Evolutionary conservation across 2,888 invertebrate genomes (phyloP).

Genomic region (Lepidonotus clava): DNA sequence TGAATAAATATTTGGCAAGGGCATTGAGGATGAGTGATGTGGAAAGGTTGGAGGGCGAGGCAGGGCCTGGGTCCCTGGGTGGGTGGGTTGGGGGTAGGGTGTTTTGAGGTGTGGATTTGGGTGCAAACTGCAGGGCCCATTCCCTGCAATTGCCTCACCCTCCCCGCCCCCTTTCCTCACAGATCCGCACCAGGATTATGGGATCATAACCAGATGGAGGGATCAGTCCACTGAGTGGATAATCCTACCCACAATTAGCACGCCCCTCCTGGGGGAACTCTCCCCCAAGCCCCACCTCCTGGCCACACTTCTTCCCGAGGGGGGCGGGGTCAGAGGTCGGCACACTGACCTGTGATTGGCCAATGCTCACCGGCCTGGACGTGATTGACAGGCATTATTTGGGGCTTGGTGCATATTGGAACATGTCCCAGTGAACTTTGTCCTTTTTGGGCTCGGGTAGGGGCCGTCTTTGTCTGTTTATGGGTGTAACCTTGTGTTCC

Average conservation of each 20-base stretch:
- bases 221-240: not conserved
- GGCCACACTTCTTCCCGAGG: not conserved
- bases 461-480: no score
- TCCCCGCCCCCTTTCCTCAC: not conserved
- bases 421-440: slow-evolving; percentile 15
- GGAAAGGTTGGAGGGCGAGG: not conserved
- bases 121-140: no score
- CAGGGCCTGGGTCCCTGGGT: not conserved
- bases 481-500: no score
- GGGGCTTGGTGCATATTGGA: not conserved
- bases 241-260: not conserved
- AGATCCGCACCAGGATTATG: not conserved
- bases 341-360: not conserved
- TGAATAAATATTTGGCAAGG: not conserved
- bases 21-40: not conserved
- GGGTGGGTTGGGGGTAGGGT: not conserved
- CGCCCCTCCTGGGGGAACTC: not conserved
- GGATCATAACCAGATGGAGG: slow-evolving; percentile 13
- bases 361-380: slow-evolving; percentile 1
- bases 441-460: no score
- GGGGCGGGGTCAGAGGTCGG: slow-evolving; percentile 17
- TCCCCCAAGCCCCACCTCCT: not conserved
- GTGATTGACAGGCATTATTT: not conserved
- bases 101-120: no score
- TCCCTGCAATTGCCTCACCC: not conserved